Percentiles rank a stretch among this genome's conserved stretches.
These are phyloP conservation scores for Neolamprologus hecqui DNA, from an alignment of 2,113 vertebrate species.

Conservation along the genomic window DNA sequence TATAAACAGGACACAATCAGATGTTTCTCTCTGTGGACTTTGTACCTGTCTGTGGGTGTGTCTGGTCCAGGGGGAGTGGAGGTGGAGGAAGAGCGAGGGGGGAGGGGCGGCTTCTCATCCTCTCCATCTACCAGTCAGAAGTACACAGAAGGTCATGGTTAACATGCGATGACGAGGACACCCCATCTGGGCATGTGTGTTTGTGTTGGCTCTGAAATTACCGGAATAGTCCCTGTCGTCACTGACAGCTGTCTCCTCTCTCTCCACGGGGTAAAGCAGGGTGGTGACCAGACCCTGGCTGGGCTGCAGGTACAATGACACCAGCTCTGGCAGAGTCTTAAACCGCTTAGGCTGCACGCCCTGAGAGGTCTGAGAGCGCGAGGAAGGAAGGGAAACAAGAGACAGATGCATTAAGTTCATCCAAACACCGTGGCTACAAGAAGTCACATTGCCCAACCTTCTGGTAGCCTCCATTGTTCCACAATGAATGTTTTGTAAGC, in stretches of 20 bases:
- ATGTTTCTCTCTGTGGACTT: not conserved
- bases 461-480: constrained; percentile 29
- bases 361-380: constrained; percentile 81
- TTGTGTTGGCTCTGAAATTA: constrained; percentile 22
- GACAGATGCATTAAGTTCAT: not conserved
- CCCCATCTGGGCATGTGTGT: not conserved
- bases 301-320: constrained; percentile 88
- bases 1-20: not conserved
- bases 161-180: not conserved
- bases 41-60: constrained; percentile 77
- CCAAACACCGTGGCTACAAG: not conserved
- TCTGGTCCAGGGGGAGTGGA: constrained; percentile 74
- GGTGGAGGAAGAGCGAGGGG: constrained; percentile 84
- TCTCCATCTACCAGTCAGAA: constrained; percentile 78
- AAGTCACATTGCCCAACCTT: not conserved
- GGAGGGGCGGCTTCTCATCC: constrained; percentile 89
- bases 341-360: constrained; percentile 91
- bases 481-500: constrained; percentile 22
- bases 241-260: constrained; percentile 72
- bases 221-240: constrained; percentile 92
- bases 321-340: constrained; percentile 85
- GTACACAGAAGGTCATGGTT: not conserved
- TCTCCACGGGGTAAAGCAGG: constrained; percentile 84
- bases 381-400: not conserved
- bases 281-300: constrained; percentile 94